These are phyloP conservation scores for Frankliniella fusca DNA, from an alignment of 2,888 invertebrate genomes.

Conservation along the genomic window DNA sequence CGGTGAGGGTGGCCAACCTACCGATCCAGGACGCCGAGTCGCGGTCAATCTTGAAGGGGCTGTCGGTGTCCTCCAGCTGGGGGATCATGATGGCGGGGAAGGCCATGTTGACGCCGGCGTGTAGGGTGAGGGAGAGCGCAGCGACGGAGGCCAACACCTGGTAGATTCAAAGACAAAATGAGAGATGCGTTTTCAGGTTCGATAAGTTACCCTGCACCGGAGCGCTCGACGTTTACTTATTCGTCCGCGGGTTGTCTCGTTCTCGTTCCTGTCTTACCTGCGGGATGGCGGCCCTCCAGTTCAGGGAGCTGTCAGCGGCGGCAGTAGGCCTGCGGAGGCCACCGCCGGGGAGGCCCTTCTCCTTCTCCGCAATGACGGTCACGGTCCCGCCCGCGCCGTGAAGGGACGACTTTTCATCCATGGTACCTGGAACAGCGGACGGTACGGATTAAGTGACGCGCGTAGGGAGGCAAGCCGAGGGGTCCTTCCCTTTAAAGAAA, in stretches of 20 bases:
- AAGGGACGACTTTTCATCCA: background rate
- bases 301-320: background rate
- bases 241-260: background rate
- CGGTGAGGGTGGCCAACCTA: conserved; percentile 40
- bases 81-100: conserved; percentile 56
- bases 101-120: conserved; percentile 57
- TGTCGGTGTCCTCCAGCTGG: conserved; percentile 48
- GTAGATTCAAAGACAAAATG: background rate
- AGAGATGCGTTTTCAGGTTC: too few relatives aligned
- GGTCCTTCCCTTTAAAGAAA: too few relatives aligned
- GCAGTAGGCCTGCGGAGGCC: background rate
- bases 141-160: conserved; percentile 46
- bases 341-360: background rate
- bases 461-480: too few relatives aligned
- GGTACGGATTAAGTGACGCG: too few relatives aligned
- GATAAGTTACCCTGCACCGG: too few relatives aligned
- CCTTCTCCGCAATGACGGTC: background rate
- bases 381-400: background rate
- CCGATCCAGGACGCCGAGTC: conserved; percentile 57
- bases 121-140: conserved; percentile 52
- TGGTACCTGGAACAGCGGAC: background rate
- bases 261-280: background rate
- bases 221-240: too few relatives aligned
- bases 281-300: background rate
- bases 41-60: conserved; percentile 47